phyloP scores from a whole-genome alignment of 1,140 invertebrate species.

The Polyergus mexicanus region DNA sequence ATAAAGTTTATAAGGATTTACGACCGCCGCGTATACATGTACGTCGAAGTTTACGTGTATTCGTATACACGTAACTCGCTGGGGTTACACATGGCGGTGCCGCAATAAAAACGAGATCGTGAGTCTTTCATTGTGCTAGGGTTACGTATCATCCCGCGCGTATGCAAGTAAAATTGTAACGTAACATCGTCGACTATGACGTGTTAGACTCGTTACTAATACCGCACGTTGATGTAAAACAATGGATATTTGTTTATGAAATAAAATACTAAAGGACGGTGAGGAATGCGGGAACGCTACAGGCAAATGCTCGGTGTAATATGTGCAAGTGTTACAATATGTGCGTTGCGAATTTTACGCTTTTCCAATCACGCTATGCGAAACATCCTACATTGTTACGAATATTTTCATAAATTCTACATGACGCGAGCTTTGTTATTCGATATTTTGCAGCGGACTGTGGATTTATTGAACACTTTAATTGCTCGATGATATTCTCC shows the following conservation, averaged over 20 bases:
- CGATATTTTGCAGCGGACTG: constrained; percentile 7
- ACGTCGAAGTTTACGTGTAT: constrained; percentile 56
- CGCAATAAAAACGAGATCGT: constrained; percentile 68
- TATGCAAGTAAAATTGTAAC: constrained; percentile 1
- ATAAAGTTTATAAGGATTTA: constrained; percentile 67
- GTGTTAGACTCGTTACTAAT: constrained; percentile 28
- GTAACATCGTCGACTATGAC: neutral
- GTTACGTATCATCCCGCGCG: constrained; percentile 32
- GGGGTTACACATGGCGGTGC: constrained; percentile 47
- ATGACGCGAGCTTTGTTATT: constrained; percentile 4
- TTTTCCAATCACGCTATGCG: neutral
- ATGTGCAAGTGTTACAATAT: neutral
- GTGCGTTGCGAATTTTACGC: neutral
- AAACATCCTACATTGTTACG: neutral
- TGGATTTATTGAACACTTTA: constrained; percentile 21
- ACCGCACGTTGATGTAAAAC: constrained; percentile 22
- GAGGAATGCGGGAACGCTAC: neutral
- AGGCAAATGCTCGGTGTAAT: neutral
- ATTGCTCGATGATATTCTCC: neutral
- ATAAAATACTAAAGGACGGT: neutral
- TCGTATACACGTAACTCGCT: constrained; percentile 27
- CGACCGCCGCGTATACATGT: constrained; percentile 15
- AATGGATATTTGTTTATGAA: constrained; percentile 42
- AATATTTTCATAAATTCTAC: constrained; percentile 27
- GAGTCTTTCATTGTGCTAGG: constrained; percentile 61